Evolutionary conservation across 2,888 invertebrate genomes (phyloP), one percentile per base, ranked within the genome.

Genomic region (Helleia helle): DNA sequence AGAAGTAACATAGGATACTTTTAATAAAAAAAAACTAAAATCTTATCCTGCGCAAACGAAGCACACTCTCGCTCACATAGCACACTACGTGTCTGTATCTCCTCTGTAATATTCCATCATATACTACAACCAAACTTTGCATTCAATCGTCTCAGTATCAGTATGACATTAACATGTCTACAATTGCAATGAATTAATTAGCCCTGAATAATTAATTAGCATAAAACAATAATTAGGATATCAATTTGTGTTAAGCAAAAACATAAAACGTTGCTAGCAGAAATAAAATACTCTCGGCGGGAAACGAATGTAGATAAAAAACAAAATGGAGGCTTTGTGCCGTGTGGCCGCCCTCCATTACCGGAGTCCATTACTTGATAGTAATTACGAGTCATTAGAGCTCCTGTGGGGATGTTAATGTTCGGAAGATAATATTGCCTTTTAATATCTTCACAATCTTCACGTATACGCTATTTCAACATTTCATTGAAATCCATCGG

Each of bases 371-470:
- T 81, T 80, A 80, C 79, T 56, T 44, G 18, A 11, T 56, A 68
- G 76, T 79, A 80, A 83, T 83, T 81, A 79, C 72, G 65, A 65
- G 75, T 76, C 79, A 81, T 83, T 83, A 83, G 71, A 63, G 73
- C 74, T 67, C 65, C 69, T 63, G 69, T 56, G 56, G 59, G 59
- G 58, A 53, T 53, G 57, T 65, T 64, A 70, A 68, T 59, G 62
- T 47, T 47, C 50, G 51, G 61, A 56, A 22, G 22, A 6, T 22
- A 15, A 69, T 74, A 74, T 73, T 64, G 71, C 65, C 70, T 74
- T 75, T 76, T 76, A 77, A 77, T 76, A 70, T 68, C 62, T 43
- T 38, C 38, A 49, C 44, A 44, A 47, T 51, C 43, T 26, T 17
- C 38, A 52, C 41, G 57, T 40, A 41, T 41, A 24, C 22, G 41